phyloP scores from a whole-genome alignment of 1,140 invertebrate genomes.

The Drosophila fuyamai region DNA sequence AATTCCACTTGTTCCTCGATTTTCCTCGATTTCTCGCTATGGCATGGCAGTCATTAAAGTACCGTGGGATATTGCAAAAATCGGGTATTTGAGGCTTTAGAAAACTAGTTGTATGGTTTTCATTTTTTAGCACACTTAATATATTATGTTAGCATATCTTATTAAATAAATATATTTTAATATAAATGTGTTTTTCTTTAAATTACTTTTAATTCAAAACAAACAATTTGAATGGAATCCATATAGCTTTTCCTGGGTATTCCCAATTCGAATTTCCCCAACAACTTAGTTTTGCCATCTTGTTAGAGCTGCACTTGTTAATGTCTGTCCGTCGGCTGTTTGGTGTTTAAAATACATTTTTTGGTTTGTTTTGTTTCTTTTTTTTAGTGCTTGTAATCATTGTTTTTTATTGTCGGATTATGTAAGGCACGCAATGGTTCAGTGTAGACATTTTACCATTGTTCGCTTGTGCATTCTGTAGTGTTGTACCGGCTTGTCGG shows the following conservation, averaged over 20 bases:
- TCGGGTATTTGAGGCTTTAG: background rate
- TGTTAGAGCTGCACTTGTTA: conserved; percentile 49
- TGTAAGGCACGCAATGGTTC: conserved; percentile 55
- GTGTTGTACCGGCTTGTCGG: conserved; percentile 19
- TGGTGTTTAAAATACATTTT: conserved; percentile 42
- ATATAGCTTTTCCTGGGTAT: conserved; percentile 7
- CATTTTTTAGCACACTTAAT: too few species aligned
- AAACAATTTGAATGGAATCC: too few species aligned
- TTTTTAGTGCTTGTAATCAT: conserved; percentile 26
- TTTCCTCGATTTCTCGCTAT: conserved; percentile 36
- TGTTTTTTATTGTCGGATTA: conserved; percentile 43
- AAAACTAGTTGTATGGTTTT: too few species aligned
- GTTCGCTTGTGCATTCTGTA: conserved; percentile 31
- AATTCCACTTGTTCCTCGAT: conserved; percentile 45
- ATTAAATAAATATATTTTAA: too few species aligned
- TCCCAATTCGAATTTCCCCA: background rate
- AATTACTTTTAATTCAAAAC: too few species aligned
- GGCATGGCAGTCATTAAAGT: conserved; percentile 35
- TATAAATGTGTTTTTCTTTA: too few species aligned
- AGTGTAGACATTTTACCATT: conserved; percentile 48
- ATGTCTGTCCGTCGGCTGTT: conserved; percentile 28
- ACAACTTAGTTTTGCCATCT: conserved; percentile 15
- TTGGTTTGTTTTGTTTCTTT: conserved; percentile 26
- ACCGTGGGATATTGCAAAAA: background rate
- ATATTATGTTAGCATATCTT: too few species aligned